These are phyloP conservation scores for Nebria salina DNA, from an alignment of 2,888 invertebrate genomes.

Conservation along the genomic window DNA sequence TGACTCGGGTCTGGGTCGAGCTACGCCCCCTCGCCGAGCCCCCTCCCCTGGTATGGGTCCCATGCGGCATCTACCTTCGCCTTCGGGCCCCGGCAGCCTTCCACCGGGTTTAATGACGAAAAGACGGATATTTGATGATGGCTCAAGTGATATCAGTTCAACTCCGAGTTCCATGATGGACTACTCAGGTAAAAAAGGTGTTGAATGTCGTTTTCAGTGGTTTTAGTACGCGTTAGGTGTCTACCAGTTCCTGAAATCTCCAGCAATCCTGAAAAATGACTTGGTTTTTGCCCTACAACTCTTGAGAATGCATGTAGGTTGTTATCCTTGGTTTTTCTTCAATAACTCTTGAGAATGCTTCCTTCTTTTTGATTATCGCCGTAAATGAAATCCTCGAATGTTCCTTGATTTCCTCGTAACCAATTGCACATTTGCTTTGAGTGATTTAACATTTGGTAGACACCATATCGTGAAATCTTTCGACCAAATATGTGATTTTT, in stretches of 20 bases:
- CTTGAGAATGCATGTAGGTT: neutral
- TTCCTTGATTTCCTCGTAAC: neutral
- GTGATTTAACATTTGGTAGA: conserved; percentile 10
- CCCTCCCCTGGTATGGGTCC: conserved; percentile 84
- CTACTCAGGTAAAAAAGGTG: conserved; percentile 72
- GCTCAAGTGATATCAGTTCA: conserved; percentile 85
- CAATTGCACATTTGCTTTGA: neutral
- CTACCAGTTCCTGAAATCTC: neutral
- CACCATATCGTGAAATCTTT: neutral
- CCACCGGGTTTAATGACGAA: conserved; percentile 80
- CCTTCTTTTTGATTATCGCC: too few relatives aligned
- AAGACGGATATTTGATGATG: conserved; percentile 73
- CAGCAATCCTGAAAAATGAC: neutral
- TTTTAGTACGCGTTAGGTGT: neutral
- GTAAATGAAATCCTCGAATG: neutral
- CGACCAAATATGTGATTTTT: conserved; percentile 3
- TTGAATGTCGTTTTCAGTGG: neutral
- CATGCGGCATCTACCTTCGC: conserved; percentile 80
- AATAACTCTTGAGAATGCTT: too few relatives aligned
- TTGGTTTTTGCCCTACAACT: neutral
- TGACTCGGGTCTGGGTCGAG: conserved; percentile 87
- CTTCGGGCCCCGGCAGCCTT: conserved; percentile 85
- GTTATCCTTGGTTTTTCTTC: neutral
- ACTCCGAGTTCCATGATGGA: conserved; percentile 88
- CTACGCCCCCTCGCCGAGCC: conserved; percentile 87